Conservation (phyloP, 2,113 vertebrate genomes). For the Gambusia affinis region DNA sequence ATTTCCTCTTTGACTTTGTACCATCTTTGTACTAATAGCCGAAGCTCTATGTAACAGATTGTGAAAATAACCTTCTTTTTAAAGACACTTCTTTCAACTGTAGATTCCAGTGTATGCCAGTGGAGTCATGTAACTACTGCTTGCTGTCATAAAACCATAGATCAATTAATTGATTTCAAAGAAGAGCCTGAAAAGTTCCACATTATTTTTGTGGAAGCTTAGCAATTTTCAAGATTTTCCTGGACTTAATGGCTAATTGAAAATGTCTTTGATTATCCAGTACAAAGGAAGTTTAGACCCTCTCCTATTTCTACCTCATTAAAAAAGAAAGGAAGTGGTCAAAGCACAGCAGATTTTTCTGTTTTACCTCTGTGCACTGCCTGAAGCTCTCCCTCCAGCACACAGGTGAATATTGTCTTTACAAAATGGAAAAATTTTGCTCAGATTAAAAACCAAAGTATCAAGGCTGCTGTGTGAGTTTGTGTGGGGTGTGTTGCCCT, state of each 20-base stretch:
- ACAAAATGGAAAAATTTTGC: slow-evolving; percentile 36
- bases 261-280: slow-evolving; percentile 15
- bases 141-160: slow-evolving; percentile 7
- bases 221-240: slow-evolving; percentile 10
- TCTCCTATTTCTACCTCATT: slow-evolving; percentile 32
- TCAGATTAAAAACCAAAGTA: slow-evolving; percentile 60
- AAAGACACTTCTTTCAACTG: background rate
- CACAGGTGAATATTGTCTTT: slow-evolving; percentile 34
- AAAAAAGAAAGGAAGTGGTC: background rate
- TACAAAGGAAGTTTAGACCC: slow-evolving; percentile 1
- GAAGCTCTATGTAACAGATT: background rate
- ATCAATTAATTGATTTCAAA: slow-evolving; percentile 33
- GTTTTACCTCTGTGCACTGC: slow-evolving; percentile 26
- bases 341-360: slow-evolving; percentile 4
- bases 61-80: slow-evolving; percentile 15
- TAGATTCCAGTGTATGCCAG: slow-evolving; percentile 6
- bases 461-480: slow-evolving; percentile 43
- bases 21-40: background rate
- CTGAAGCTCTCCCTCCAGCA: slow-evolving; percentile 32
- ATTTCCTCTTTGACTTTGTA: background rate
- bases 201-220: slow-evolving; percentile 4
- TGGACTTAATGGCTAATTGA: slow-evolving; percentile 12
- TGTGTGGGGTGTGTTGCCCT: slow-evolving; percentile 45
- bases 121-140: background rate
- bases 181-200: slow-evolving; percentile 6